These are phyloP conservation scores for Pemphigus obesinymphae DNA, from an alignment of 1,140 invertebrate genomes.

Conservation along the genomic window DNA sequence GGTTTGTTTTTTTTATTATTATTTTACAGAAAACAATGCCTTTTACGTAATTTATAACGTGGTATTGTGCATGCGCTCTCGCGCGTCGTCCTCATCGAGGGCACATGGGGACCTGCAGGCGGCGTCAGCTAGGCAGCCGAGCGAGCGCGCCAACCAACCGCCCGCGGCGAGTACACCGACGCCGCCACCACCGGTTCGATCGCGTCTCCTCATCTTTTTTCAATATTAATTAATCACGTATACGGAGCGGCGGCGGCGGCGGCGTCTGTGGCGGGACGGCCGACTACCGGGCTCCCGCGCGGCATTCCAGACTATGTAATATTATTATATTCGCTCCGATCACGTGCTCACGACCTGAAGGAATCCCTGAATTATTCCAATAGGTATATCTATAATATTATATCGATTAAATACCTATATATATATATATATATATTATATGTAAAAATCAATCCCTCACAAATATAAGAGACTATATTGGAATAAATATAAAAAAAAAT, in stretches of 20 bases:
- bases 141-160: too few relatives aligned
- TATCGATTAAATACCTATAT: too few relatives aligned
- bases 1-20: background rate
- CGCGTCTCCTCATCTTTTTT: background rate
- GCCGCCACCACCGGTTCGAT: background rate
- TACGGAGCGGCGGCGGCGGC: too few relatives aligned
- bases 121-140: background rate
- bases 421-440: too few relatives aligned
- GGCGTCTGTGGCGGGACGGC: too few relatives aligned
- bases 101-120: background rate
- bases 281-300: background rate
- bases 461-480: too few relatives aligned
- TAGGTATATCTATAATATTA: background rate
- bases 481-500: too few relatives aligned
- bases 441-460: too few relatives aligned
- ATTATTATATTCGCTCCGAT: background rate
- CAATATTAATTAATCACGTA: conserved; percentile 23
- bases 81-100: too few relatives aligned
- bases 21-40: conserved; percentile 21
- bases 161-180: background rate
- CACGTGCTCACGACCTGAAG: too few relatives aligned
- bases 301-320: background rate
- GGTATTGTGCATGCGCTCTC: background rate
- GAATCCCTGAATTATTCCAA: background rate
- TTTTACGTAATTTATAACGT: conserved; percentile 8